phyloP scores from a whole-genome alignment of 1,140 invertebrate genomes.

The Oreohelix idahoensis region DNA sequence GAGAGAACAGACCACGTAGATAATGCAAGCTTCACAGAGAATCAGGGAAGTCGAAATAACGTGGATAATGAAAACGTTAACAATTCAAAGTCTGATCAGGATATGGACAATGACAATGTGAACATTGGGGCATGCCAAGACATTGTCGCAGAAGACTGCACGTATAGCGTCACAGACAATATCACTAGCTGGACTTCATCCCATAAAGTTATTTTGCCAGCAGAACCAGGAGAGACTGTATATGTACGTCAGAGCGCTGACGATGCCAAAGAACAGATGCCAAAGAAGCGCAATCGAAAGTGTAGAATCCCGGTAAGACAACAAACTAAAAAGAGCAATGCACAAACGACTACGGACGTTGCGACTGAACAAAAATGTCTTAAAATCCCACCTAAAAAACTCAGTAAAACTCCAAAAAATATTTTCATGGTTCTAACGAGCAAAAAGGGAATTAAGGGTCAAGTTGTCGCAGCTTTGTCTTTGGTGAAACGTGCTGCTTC shows the following conservation, averaged over 20 bases:
- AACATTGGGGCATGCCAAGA: neutral
- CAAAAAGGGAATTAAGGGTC: neutral
- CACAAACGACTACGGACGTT: too few relatives aligned
- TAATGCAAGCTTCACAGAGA: neutral
- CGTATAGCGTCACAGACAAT: neutral
- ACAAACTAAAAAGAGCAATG: neutral
- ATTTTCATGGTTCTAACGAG: neutral
- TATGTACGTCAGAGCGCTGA: too few relatives aligned
- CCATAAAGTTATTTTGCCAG: neutral
- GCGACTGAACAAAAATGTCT: neutral
- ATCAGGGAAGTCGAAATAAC: neutral
- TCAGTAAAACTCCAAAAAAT: neutral
- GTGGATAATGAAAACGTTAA: neutral
- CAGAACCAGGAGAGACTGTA: neutral
- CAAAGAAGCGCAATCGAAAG: neutral
- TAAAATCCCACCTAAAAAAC: neutral
- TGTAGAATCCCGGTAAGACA: constrained; percentile 1
- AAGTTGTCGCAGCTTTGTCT: neutral
- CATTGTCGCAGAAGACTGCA: neutral
- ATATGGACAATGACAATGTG: neutral
- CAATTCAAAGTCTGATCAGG: neutral
- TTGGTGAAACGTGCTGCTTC: neutral
- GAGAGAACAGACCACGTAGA: neutral
- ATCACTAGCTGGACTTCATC: neutral
- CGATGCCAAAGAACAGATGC: too few relatives aligned